Percentiles rank a stretch among this genome's conserved stretches.
Evolutionary conservation across 2,113 vertebrate species (phyloP).

Genomic region (Cyanoderma ruficeps): DNA sequence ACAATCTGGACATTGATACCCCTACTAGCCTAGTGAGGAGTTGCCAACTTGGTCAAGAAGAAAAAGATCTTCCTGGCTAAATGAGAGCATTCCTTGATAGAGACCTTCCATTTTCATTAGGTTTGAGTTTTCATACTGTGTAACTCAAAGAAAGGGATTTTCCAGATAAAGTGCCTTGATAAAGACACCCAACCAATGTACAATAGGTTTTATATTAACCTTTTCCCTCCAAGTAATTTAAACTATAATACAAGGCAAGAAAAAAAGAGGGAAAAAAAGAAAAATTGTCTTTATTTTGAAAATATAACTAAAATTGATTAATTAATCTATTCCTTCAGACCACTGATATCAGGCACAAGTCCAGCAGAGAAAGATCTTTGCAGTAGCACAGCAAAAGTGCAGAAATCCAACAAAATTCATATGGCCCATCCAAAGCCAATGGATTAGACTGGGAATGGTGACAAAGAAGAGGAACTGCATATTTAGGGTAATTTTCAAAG

Average conservation of each 20-base stretch:
- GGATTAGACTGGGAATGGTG: not conserved
- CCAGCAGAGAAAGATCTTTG: not conserved
- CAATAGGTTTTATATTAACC: not conserved
- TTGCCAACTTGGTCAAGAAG: not conserved
- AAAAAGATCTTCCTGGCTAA: not conserved
- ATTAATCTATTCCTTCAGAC: not conserved
- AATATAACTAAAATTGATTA: not conserved
- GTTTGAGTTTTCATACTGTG: not conserved
- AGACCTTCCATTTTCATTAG: not conserved
- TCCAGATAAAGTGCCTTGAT: not conserved
- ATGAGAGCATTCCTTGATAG: not conserved
- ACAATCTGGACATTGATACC: not conserved
- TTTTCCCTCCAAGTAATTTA: not conserved
- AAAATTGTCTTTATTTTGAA: not conserved
- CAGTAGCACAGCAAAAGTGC: not conserved
- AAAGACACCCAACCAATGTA: not conserved
- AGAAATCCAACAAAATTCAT: not conserved
- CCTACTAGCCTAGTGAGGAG: not conserved
- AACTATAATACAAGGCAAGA: not conserved
- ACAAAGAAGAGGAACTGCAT: not conserved
- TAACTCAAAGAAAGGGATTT: not conserved
- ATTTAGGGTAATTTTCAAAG: not conserved
- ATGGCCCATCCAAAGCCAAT: not conserved
- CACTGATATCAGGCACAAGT: not conserved
- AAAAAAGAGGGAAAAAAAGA: rapidly evolving